Base-by-base conservation (phyloP, 2,797 vertebrate species). In the Cuniculus paca region DNA sequence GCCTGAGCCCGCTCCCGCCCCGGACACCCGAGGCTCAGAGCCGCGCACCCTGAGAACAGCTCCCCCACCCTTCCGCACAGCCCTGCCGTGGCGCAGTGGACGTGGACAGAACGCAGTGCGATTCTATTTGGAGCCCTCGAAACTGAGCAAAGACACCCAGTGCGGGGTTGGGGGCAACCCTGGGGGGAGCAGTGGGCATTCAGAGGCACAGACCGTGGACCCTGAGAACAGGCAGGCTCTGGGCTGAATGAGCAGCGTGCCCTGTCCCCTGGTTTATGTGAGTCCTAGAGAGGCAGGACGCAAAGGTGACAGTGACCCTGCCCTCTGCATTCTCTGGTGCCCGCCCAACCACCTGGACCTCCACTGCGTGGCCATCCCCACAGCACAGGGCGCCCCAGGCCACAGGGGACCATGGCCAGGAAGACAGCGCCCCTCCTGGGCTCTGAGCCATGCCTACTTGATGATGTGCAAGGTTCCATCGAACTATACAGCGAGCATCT, bases 391-490 rank as follows among this genome's bases (percentile, higher is more conserved):
- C 14, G 5, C 9, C 10, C 50, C 52, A 6, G n/a, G 82, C 45
- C 63, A 52, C 42, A 11, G 74, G 39, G 14, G 45, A 36, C 52
- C 0, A 2, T 58, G 42, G 77, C 12, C 0, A 45, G 79, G 36
- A 31, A 56, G 19, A n/a, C 4, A 13, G 17, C 50, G 24, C 48
- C 26, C 17, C 61, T 17, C 11, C 0, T 72, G 68, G 36, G 0
- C 6, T 3, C 8, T 14, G 0, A 14, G 0, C 36, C 68, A 42
- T 1, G 3, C 28, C 48, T 16, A 72, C 72, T 6, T 24, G 48
- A 60, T 16, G 70, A 22, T 12, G 3, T 6, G 0, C 0, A 0
- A 10, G 11, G 17, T 7, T 0, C 1, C 16, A 36, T 22, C 68
- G 39, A 42, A 42, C 42, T 12, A 70, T 5, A 42, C 22, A 13